Evolutionary conservation across 2,797 vertebrate genomes (phyloP).

Genomic region (Tamandua tetradactyla): DNA sequence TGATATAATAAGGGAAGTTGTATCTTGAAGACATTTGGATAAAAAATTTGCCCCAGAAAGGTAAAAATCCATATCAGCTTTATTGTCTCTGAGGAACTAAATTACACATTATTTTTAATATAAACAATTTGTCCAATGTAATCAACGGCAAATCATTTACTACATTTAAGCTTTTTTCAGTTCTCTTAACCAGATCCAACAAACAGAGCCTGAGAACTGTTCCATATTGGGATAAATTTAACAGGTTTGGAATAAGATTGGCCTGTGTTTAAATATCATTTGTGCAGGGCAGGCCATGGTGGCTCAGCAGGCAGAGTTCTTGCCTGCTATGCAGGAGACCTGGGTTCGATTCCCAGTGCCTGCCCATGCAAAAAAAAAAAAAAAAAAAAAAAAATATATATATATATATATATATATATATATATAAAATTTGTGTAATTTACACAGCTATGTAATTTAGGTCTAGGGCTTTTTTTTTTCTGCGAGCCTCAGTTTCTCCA

Average conservation of each 20-base stretch:
- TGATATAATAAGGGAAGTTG: conserved; percentile 16
- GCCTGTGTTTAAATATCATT: not conserved
- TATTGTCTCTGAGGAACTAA: not conserved
- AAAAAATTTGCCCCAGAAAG: not conserved
- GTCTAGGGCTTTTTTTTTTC: conserved; percentile 1
- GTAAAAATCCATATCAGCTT: not conserved
- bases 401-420: too few species aligned
- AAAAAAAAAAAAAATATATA: too few species aligned
- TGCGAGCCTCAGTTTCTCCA: not conserved
- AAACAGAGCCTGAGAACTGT: not conserved
- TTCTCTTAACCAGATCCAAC: not conserved
- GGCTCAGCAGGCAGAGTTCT: too few species aligned
- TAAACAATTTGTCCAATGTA: not conserved
- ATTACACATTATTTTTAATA: conserved; percentile 23
- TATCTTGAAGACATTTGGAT: not conserved
- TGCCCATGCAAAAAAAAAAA: too few species aligned
- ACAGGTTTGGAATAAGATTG: not conserved
- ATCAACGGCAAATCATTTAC: not conserved
- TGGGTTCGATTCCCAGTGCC: too few species aligned
- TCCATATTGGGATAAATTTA: not conserved
- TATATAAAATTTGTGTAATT: not conserved
- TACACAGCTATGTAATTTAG: not conserved
- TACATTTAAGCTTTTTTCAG: not conserved
- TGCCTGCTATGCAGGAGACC: too few species aligned
- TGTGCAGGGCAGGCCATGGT: too few species aligned